Evolutionary conservation across 1,140 invertebrate genomes (phyloP), one percentile per base, ranked within the genome.

Genomic region (Hestina assimilis): DNA sequence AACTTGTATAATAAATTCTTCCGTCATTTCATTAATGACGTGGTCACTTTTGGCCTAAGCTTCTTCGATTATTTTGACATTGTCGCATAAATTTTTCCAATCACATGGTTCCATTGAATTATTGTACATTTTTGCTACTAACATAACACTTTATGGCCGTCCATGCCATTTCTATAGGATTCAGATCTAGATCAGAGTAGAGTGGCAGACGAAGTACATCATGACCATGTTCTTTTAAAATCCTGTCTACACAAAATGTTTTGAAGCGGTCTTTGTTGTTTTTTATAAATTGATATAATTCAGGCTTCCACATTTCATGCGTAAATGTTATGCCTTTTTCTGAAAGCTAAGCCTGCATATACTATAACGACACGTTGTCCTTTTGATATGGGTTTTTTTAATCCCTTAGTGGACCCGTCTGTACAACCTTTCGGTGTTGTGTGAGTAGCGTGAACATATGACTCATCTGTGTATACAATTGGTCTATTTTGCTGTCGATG

Each of bases 361-460:
- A 64, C 48, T 28, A 67, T 60, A 28, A 66, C 48, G 14, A 58
- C 47, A 0, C 59, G 46, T 4, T 24, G 47, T 8, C 57, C 57
- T 53, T 53, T 59, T 1, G 31, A 24, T 11, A 26, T 26, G 1
- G 12, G 24, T 33, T 14, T 15, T 28, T 42, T 54, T 5, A 48
- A 1, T 8, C 14, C 23, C 11, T 31, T 1, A 21, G 8, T 4
- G 5, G 42, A 14, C 2, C 23, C 48, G n/a, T 52, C 48, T 23
- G 15, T n/a, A n/a, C 41, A 40, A 4, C 17, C 21, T 41, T 53
- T 47, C 1, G 41, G 3, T 17, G 8, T 28, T 5, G 33, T 12
- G 9, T 59, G 29, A 21, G n/a, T 19, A 41, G n/a, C 11, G 12
- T 31, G 9, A 8, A 52, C 14, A 23, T 59, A 55, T 9, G 15